Conservation (phyloP, 2,113 vertebrate species). For the Macaca mulatta region DNA sequence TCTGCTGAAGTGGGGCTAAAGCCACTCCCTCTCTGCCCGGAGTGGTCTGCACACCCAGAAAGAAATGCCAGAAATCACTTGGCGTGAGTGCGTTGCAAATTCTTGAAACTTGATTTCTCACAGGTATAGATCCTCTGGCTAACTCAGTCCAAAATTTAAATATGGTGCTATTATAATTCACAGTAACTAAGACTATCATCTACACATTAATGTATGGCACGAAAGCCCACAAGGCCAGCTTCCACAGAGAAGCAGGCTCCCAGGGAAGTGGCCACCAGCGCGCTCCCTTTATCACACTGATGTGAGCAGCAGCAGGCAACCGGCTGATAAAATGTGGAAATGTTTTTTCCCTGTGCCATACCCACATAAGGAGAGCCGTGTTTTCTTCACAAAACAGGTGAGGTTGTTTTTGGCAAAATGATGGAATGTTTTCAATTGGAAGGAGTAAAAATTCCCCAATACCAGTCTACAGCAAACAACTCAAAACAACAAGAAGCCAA, state of each 20-base stretch:
- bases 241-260: not conserved
- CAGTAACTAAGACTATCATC: not conserved
- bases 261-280: rapidly evolving
- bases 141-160: not conserved
- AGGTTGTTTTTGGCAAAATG: not conserved
- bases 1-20: not conserved
- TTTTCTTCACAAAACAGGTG: not conserved
- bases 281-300: rapidly evolving
- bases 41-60: not conserved
- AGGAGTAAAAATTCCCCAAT: not conserved
- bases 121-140: rapidly evolving
- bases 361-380: rapidly evolving
- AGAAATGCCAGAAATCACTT: not conserved
- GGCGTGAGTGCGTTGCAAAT: rapidly evolving
- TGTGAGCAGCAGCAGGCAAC: rapidly evolving
- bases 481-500: not conserved
- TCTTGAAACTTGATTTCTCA: not conserved
- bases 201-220: rapidly evolving
- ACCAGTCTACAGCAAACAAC: not conserved
- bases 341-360: not conserved
- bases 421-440: not conserved
- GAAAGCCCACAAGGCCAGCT: not conserved
- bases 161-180: rapidly evolving
- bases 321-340: rapidly evolving
- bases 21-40: rapidly evolving